Percentiles rank a stretch among this genome's conserved stretches.
phyloP scores from a whole-genome alignment of 2,888 invertebrate genomes.

The Harmothoe impar region DNA sequence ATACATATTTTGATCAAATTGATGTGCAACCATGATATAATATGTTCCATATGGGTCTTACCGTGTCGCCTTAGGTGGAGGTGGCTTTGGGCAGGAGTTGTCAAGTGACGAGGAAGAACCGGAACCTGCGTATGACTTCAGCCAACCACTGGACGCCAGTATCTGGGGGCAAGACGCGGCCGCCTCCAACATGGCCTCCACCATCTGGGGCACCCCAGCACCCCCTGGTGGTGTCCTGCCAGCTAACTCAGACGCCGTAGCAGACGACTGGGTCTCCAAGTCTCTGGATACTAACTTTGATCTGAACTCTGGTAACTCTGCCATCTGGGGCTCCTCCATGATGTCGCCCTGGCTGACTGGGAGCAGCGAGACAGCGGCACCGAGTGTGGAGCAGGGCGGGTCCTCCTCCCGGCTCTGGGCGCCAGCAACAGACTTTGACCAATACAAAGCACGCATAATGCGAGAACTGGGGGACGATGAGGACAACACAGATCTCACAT shows the following conservation, averaged over 20 bases:
- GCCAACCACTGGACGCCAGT: not conserved
- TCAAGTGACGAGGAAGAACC: constrained; percentile 48
- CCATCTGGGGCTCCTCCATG: not conserved
- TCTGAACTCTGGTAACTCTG: not conserved
- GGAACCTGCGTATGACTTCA: constrained; percentile 34
- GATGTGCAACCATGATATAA: too few species aligned
- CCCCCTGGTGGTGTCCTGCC: not conserved
- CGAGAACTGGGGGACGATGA: constrained; percentile 41
- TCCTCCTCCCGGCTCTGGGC: constrained; percentile 14
- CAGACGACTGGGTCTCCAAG: constrained; percentile 56
- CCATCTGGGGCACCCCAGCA: not conserved
- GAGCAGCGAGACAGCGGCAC: not conserved
- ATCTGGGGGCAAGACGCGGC: not conserved
- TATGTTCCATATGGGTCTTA: too few species aligned
- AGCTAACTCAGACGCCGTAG: constrained; percentile 43
- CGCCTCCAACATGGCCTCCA: constrained; percentile 16
- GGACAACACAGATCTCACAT: constrained; percentile 45
- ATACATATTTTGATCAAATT: too few species aligned
- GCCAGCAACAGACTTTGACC: constrained; percentile 47
- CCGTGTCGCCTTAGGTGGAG: constrained; percentile 45
- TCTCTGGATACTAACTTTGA: constrained; percentile 34
- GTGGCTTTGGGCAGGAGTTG: constrained; percentile 8
- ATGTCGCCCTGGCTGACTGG: not conserved
- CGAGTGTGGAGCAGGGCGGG: not conserved
- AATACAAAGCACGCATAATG: constrained; percentile 9